These are phyloP conservation scores for Pampusana beccarii DNA, from an alignment of 2,113 vertebrate species.

Conservation along the genomic window DNA sequence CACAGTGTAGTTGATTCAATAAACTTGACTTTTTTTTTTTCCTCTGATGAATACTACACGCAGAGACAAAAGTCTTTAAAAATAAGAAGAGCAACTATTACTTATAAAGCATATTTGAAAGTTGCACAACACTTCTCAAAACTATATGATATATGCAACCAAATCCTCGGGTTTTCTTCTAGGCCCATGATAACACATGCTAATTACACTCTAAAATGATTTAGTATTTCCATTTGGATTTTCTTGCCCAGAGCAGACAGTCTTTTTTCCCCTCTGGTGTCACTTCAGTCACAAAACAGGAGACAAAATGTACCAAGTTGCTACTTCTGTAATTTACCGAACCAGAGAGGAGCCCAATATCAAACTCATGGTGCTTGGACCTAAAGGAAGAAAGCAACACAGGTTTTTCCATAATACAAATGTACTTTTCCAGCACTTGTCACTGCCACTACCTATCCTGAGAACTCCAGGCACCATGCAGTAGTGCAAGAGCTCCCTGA, in stretches of 20 bases:
- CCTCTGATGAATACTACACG: background rate
- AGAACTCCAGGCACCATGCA: background rate
- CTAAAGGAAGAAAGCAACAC: background rate
- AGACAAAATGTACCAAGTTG: background rate
- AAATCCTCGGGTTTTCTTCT: background rate
- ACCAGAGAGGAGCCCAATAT: background rate
- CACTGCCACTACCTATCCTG: background rate
- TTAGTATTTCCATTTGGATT: background rate
- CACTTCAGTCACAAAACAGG: background rate
- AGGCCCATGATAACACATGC: background rate
- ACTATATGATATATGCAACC: background rate
- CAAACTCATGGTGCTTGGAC: background rate
- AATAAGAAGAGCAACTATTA: background rate
- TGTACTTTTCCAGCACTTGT: background rate
- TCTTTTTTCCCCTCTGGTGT: background rate
- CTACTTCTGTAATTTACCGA: background rate
- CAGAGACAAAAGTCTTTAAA: background rate
- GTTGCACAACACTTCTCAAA: background rate
- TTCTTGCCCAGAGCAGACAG: background rate
- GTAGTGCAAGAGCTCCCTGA: background rate
- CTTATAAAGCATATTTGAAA: background rate
- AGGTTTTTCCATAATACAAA: background rate
- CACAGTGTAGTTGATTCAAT: background rate
- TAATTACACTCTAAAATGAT: background rate
- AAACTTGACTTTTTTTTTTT: background rate